Evolutionary conservation across 2,888 invertebrate species (phyloP).

Genomic region (Melinopterus prodromus): DNA sequence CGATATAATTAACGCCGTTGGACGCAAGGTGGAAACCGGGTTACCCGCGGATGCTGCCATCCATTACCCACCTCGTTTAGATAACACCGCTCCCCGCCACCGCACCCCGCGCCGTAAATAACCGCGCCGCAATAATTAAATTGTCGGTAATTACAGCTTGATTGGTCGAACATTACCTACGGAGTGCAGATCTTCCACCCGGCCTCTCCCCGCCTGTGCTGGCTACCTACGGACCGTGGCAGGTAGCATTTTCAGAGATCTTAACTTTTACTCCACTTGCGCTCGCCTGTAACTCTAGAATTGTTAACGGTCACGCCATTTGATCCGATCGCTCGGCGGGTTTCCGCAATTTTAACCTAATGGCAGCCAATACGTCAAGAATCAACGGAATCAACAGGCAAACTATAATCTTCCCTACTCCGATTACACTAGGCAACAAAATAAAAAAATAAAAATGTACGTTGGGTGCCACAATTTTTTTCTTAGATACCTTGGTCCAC

Average conservation of each 20-base stretch:
- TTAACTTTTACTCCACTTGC: slow-evolving; percentile 22
- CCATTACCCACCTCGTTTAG: slow-evolving; percentile 35
- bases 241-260: not conserved
- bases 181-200: slow-evolving; percentile 7
- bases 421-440: no score
- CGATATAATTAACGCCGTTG: slow-evolving; percentile 49
- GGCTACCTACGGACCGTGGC: not conserved
- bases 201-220: not conserved
- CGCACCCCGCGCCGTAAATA: slow-evolving; percentile 28
- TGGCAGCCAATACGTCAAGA: slow-evolving; percentile 8
- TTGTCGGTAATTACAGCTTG: slow-evolving; percentile 34
- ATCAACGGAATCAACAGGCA: no score
- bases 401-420: no score
- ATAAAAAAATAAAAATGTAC: no score
- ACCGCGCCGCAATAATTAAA: slow-evolving; percentile 34
- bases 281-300: slow-evolving; percentile 8
- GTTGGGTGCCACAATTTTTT: no score
- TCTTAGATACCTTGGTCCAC: no score
- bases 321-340: slow-evolving; percentile 9
- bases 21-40: slow-evolving; percentile 42
- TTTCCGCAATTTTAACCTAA: slow-evolving; percentile 23
- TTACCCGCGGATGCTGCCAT: slow-evolving; percentile 39
- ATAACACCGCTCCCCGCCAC: slow-evolving; percentile 31
- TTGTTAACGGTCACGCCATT: slow-evolving; percentile 27
- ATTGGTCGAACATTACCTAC: slow-evolving; percentile 32